phyloP scores from a whole-genome alignment of 2,797 vertebrate genomes.

The Pantherophis vulpinus region DNA sequence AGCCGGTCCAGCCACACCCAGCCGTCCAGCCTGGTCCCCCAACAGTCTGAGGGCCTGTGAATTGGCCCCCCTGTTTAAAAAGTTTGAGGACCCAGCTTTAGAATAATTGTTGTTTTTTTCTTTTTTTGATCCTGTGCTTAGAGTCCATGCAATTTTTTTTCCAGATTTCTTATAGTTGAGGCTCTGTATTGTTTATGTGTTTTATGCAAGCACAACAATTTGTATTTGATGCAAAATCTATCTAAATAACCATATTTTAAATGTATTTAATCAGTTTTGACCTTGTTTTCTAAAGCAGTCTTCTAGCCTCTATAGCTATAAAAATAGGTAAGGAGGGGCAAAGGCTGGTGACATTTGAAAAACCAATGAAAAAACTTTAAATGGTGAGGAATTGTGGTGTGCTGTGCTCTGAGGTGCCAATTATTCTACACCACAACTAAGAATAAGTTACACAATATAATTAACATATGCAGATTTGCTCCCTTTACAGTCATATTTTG shows the following conservation, averaged over 20 bases:
- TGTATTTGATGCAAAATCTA: background rate
- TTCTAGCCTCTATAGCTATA: background rate
- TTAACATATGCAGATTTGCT: conserved; percentile 4
- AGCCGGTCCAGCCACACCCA: too few species aligned
- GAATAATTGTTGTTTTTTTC: background rate
- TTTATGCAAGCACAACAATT: background rate
- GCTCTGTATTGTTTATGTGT: background rate
- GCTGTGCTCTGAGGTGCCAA: background rate
- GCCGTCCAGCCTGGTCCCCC: too few species aligned
- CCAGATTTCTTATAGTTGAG: background rate
- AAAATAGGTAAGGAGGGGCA: background rate
- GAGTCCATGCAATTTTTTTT: background rate
- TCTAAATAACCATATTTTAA: background rate
- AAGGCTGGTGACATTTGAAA: background rate
- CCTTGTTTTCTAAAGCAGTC: background rate
- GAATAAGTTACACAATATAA: background rate
- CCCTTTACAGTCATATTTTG: conserved; percentile 16
- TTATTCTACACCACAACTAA: background rate
- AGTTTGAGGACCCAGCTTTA: too few species aligned
- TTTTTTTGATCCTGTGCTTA: background rate
- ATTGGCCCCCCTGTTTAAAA: too few species aligned
- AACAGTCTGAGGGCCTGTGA: too few species aligned
- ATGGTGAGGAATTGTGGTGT: background rate
- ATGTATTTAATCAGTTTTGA: background rate
- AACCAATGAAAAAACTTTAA: background rate